Base-by-base conservation (phyloP, 2,888 invertebrate genomes). In the Zhengitettix transpicula region DNA sequence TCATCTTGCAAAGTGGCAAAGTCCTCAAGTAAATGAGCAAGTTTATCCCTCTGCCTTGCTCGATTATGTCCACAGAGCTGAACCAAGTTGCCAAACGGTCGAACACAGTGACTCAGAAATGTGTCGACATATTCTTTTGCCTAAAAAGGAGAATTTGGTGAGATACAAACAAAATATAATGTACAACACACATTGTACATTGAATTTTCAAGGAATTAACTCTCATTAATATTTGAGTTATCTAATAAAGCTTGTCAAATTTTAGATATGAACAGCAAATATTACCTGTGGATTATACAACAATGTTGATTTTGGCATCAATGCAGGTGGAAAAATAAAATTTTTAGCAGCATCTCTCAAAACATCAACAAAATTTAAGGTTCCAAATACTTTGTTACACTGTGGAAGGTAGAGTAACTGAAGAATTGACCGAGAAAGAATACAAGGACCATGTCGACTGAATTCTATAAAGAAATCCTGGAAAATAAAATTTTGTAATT, bases 401-500 rank as follows among this genome's bases (percentile, higher is more conserved):
- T 73, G 70, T 59, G 78, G 78, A 61, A 87, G 77, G 71, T 91
- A 92, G 42, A 92, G 76, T 62, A 89, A 78, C 71, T 93, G 95
- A 8, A 96, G 76, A 51, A 94, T 84, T 55, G 95, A 94, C 59
- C 97, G 82, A 1, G 95, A 94, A 10, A 97, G 78, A 61, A 96
- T 90, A 73, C 96, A 96, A 1, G 95, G 92, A 1, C 83, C 82
- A 68, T 85, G 84, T 55, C 87, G 84, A 69, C 95, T 95, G 73
- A 95, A 95, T 68, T 94, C 91, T 72, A 89, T 84, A 73, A 96
- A 93, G 74, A 94, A 92, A 70, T 96, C 93, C 90, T 89, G 71
- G 52, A 72, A 73, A 66, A 66, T 67, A 62, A 56, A 63, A 59
- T 52, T 7, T 7, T 28, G 28, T 7, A 28, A 28, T 28, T 28